These are phyloP conservation scores for Synaphobranchus kaupii DNA, from an alignment of 2,797 vertebrate genomes.

Conservation along the genomic window DNA sequence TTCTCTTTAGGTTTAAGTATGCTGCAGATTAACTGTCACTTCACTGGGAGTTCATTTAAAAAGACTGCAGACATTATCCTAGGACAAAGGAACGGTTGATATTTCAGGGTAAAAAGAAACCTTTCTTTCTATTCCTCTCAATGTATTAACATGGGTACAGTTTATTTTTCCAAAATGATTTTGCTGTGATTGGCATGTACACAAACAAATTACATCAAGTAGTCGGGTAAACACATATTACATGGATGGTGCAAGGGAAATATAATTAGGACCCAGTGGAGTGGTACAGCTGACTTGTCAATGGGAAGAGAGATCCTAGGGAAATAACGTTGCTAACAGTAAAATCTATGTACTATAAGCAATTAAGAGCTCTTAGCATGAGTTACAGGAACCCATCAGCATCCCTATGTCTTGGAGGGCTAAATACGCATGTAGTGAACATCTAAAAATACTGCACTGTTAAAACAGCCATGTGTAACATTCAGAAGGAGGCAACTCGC, in stretches of 20 bases:
- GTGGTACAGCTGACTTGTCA: slow-evolving; percentile 3
- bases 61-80: neutral
- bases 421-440: slow-evolving; percentile 69
- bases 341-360: slow-evolving; percentile 57
- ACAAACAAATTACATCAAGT: slow-evolving; percentile 14
- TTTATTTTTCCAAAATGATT: neutral
- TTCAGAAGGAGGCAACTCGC: neutral
- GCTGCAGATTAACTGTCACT: neutral
- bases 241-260: neutral
- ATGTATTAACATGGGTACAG: neutral
- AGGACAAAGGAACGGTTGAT: neutral
- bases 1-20: neutral
- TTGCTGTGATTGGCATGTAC: slow-evolving; percentile 4
- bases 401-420: slow-evolving; percentile 65
- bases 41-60: neutral
- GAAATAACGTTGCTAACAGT: slow-evolving; percentile 62
- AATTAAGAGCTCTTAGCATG: slow-evolving; percentile 68
- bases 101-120: neutral
- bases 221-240: neutral
- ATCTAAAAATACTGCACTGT: slow-evolving; percentile 62
- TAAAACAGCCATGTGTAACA: slow-evolving; percentile 65
- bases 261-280: neutral
- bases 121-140: neutral
- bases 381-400: slow-evolving; percentile 71
- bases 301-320: slow-evolving; percentile 51